Evolutionary conservation across 1,140 invertebrate genomes (phyloP).

Genomic region (roundworm (Caenorhabditis elegans)): DNA sequence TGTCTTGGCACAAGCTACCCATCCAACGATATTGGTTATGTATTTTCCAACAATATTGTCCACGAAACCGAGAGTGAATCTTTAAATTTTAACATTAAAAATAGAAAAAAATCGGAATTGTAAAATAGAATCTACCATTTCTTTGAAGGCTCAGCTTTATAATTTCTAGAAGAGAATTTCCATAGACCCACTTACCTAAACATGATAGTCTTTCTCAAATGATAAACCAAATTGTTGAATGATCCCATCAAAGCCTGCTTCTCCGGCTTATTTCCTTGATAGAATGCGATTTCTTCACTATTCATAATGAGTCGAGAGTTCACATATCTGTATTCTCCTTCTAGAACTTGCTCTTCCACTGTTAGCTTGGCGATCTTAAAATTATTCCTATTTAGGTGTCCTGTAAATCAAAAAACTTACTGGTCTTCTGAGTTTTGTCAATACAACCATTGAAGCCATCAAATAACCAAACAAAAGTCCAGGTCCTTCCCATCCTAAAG

Average conservation of each 20-base stretch:
- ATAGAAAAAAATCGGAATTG: no score
- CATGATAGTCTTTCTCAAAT: slow-evolving; percentile 84
- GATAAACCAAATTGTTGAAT: slow-evolving; percentile 84
- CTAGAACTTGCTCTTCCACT: slow-evolving; percentile 88
- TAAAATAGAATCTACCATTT: no score
- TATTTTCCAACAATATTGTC: slow-evolving; percentile 97
- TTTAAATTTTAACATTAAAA: slow-evolving; percentile 54
- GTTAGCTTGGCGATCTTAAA: slow-evolving; percentile 84
- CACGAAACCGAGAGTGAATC: slow-evolving; percentile 85
- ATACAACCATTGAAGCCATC: slow-evolving; percentile 53
- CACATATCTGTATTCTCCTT: slow-evolving; percentile 94
- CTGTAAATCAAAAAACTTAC: slow-evolving; percentile 71
- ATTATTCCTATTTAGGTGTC: slow-evolving; percentile 65
- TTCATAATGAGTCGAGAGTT: slow-evolving; percentile 93
- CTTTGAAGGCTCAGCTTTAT: no score
- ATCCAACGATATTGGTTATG: slow-evolving; percentile 88
- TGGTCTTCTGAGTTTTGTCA: slow-evolving; percentile 74
- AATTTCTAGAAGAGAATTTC: no score
- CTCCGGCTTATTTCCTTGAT: slow-evolving; percentile 74
- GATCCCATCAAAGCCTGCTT: slow-evolving; percentile 81
- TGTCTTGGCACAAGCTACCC: slow-evolving; percentile 89
- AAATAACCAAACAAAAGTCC: slow-evolving; percentile 67
- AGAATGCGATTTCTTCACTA: slow-evolving; percentile 96
- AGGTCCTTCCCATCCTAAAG: slow-evolving; percentile 75
- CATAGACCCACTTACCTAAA: slow-evolving; percentile 73